Conservation (phyloP, 2,113 vertebrate species). For the Sarotherodon lohbergeri region DNA sequence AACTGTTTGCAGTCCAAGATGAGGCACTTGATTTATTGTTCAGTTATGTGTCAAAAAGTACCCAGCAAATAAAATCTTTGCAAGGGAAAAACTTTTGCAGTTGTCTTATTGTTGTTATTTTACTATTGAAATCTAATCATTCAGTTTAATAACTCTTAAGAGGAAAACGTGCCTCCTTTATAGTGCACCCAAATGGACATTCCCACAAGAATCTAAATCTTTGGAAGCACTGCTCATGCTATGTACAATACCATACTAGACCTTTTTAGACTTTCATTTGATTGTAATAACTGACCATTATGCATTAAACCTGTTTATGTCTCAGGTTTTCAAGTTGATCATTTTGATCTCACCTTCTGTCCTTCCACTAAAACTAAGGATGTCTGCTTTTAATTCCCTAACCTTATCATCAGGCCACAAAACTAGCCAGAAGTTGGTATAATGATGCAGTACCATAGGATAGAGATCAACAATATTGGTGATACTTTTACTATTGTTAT, state of each 20-base stretch:
- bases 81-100: neutral
- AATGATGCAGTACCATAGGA: neutral
- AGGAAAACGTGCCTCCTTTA: neutral
- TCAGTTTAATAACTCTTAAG: neutral
- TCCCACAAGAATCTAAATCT: neutral
- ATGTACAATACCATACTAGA: neutral
- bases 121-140: neutral
- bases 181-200: neutral
- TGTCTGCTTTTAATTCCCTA: neutral
- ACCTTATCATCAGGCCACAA: neutral
- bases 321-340: neutral
- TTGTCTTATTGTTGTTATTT: neutral
- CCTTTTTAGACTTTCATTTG: neutral
- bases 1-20: neutral
- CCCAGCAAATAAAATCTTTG: neutral
- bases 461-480: neutral
- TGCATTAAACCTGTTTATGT: neutral
- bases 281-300: neutral
- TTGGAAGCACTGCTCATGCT: neutral
- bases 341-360: neutral
- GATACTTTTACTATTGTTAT: neutral
- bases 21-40: neutral
- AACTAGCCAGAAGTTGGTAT: neutral
- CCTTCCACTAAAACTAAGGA: neutral
- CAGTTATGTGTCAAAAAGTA: neutral